These are phyloP conservation scores for Solea senegalensis DNA, from an alignment of 2,113 vertebrate species.

Conservation along the genomic window DNA sequence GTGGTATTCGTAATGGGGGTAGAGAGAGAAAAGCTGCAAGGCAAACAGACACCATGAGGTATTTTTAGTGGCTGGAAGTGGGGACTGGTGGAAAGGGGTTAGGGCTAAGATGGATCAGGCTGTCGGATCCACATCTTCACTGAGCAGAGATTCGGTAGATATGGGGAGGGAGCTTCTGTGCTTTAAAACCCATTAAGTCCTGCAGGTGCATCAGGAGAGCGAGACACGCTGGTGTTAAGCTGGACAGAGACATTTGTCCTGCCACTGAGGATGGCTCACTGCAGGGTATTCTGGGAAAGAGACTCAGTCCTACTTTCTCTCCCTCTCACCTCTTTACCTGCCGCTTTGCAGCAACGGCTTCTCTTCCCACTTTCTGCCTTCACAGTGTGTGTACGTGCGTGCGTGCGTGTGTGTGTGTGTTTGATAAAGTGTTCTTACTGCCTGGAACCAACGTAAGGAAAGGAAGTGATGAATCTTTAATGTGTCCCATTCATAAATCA, in stretches of 20 bases:
- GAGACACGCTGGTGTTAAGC: constrained; percentile 2
- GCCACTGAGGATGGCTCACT: background rate
- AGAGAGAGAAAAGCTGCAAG: constrained; percentile 15
- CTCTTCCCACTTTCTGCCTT: constrained; percentile 12
- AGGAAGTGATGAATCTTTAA: constrained; percentile 58
- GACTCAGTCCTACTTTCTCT: constrained; percentile 1
- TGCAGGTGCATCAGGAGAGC: constrained; percentile 11
- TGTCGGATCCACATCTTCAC: constrained; percentile 36
- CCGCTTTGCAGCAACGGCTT: background rate
- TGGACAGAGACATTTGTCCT: constrained; percentile 2
- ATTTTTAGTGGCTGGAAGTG: constrained; percentile 33
- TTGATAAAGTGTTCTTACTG: constrained; percentile 51
- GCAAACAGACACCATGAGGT: constrained; percentile 31
- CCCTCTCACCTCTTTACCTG: constrained; percentile 15
- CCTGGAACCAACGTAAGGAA: constrained; percentile 34
- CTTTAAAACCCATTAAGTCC: constrained; percentile 45
- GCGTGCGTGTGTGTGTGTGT: background rate
- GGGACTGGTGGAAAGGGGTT: constrained; percentile 23
- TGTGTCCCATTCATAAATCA: constrained; percentile 64
- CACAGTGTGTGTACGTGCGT: background rate
- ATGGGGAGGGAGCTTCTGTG: constrained; percentile 5
- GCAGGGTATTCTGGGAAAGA: constrained; percentile 1
- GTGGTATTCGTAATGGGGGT: constrained; percentile 41
- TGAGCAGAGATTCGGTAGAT: constrained; percentile 40
- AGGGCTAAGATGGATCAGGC: constrained; percentile 43